These are phyloP conservation scores for Drosophila merina DNA, from an alignment of 2,888 invertebrate species.

Conservation along the genomic window DNA sequence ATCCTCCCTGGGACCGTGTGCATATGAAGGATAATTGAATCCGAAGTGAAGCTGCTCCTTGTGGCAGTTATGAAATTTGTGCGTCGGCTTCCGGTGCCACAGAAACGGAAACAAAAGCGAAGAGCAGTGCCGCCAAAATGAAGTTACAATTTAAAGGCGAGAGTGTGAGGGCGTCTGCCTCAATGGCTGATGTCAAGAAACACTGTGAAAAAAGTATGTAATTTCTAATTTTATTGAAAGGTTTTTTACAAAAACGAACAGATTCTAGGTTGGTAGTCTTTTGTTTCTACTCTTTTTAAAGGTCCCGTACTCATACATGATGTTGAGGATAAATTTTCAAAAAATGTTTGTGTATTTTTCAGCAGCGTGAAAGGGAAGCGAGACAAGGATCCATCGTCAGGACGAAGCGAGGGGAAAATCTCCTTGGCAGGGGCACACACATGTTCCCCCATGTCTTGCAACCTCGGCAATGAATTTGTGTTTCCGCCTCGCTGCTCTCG, in stretches of 20 bases:
- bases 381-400: not conserved
- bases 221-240: not conserved
- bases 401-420: not conserved
- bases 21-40: constrained; percentile 33
- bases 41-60: constrained; percentile 40
- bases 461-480: constrained; percentile 46
- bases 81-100: constrained; percentile 52
- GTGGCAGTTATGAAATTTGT: constrained; percentile 64
- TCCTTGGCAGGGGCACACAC: constrained; percentile 1
- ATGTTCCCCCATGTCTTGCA: constrained; percentile 21
- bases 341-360: not conserved
- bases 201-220: not conserved
- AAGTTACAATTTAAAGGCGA: constrained; percentile 29
- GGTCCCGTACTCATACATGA: too few relatives aligned
- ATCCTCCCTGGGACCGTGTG: constrained; percentile 16
- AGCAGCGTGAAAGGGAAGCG: not conserved
- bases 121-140: constrained; percentile 9
- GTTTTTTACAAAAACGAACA: too few relatives aligned
- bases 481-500: constrained; percentile 40
- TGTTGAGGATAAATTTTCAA: not conserved
- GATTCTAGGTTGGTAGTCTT: too few relatives aligned
- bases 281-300: too few relatives aligned
- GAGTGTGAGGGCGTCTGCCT: constrained; percentile 26
- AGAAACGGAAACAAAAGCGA: constrained; percentile 56
- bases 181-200: constrained; percentile 3